Conservation (phyloP, 2,113 vertebrate genomes). For the Thymallus thymallus region DNA sequence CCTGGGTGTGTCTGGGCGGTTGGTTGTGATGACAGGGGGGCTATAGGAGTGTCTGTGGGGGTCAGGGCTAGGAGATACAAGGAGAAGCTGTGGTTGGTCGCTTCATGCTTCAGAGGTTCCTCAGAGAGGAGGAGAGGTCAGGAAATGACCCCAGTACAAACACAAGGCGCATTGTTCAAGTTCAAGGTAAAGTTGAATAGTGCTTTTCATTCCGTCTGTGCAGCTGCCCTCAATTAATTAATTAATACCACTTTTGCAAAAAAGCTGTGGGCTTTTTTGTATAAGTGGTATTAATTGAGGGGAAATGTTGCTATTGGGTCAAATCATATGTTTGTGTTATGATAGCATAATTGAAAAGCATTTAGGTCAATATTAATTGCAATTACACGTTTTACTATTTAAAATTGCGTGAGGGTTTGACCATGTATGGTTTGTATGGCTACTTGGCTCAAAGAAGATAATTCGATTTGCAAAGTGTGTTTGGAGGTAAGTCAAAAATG, state of each 20-base stretch:
- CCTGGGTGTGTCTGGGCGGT: constrained; percentile 18
- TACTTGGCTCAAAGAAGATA: background rate
- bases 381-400: constrained; percentile 42
- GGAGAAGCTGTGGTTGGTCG: constrained; percentile 48
- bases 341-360: constrained; percentile 55
- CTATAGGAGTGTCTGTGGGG: constrained; percentile 17
- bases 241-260: too few species aligned
- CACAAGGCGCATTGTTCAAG: constrained; percentile 73
- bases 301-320: constrained; percentile 39
- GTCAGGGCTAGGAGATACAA: constrained; percentile 68
- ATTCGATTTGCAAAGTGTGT: constrained; percentile 14
- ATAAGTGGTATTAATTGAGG: constrained; percentile 42
- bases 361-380: constrained; percentile 55
- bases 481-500: background rate
- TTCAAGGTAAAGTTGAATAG: constrained; percentile 71
- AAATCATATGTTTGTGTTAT: constrained; percentile 37
- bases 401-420: constrained; percentile 9
- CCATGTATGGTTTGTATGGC: background rate
- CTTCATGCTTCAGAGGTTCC: constrained; percentile 22
- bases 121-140: constrained; percentile 66
- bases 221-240: constrained; percentile 15
- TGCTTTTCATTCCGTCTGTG: constrained; percentile 57
- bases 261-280: constrained; percentile 47
- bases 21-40: constrained; percentile 1
- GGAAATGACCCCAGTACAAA: constrained; percentile 69